Conservation (phyloP, 23 tunicate genomes). For the Ciona savignyi region DNA sequence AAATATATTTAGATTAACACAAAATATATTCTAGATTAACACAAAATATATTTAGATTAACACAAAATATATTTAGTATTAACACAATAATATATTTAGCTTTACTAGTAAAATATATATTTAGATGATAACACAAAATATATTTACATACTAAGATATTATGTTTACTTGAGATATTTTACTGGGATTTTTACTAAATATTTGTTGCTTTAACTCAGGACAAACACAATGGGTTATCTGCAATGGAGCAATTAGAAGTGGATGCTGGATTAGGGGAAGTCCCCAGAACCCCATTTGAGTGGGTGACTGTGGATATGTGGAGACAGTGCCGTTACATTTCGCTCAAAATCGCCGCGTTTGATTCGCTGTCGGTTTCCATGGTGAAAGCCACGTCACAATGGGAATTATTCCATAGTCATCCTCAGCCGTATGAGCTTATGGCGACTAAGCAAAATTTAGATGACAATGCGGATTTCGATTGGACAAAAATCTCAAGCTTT, state of each 20-base stretch:
- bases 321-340: constrained; percentile 78
- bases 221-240: constrained; percentile 33
- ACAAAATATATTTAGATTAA: no score
- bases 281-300: constrained; percentile 20
- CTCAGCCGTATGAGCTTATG: constrained; percentile 35
- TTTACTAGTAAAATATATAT: no score
- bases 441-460: neutral
- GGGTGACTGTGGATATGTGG: constrained; percentile 56
- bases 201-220: constrained; percentile 12
- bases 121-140: no score
- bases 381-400: constrained; percentile 40
- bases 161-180: no score
- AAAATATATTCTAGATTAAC: no score
- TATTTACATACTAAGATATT: no score
- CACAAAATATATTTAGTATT: no score
- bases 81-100: no score
- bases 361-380: constrained; percentile 35
- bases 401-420: constrained; percentile 21
- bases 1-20: no score
- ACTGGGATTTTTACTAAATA: no score
- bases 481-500: constrained; percentile 28
- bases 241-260: constrained; percentile 52
- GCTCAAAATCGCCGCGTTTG: constrained; percentile 40
- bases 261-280: constrained; percentile 26
- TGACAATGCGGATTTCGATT: constrained; percentile 13